Evolutionary conservation across 2,888 invertebrate genomes (phyloP).

Genomic region (Chaetogeoica ovagalla): DNA sequence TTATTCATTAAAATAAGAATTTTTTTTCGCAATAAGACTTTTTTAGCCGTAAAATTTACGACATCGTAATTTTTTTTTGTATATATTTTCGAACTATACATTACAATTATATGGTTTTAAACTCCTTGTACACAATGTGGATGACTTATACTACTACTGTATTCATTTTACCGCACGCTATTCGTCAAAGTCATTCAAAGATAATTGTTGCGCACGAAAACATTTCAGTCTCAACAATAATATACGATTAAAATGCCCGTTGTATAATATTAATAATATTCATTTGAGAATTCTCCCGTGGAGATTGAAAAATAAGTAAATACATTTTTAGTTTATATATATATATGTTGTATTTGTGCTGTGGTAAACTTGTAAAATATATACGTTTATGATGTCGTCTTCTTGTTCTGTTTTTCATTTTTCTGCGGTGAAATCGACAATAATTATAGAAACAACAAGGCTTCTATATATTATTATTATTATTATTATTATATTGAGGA

Average conservation of each 20-base stretch:
- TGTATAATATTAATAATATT: no score
- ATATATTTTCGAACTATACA: conserved; percentile 22
- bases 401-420: no score
- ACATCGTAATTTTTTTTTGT: conserved; percentile 1
- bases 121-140: neutral
- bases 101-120: conserved; percentile 6
- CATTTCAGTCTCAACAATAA: neutral
- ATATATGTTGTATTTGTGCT: neutral
- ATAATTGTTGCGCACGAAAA: neutral
- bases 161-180: conserved; percentile 2
- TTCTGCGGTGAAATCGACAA: no score
- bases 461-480: neutral
- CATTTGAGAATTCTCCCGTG: no score
- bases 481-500: no score
- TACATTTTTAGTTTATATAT: neutral
- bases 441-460: no score
- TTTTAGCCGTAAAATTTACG: conserved; percentile 25
- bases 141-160: neutral
- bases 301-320: no score
- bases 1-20: conserved; percentile 1
- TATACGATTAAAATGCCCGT: no score
- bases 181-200: neutral
- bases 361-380: neutral
- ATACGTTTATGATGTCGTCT: no score
- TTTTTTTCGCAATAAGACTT: conserved; percentile 18